phyloP scores from a whole-genome alignment of 2,888 invertebrate genomes.

The Mythimna loreyi region DNA sequence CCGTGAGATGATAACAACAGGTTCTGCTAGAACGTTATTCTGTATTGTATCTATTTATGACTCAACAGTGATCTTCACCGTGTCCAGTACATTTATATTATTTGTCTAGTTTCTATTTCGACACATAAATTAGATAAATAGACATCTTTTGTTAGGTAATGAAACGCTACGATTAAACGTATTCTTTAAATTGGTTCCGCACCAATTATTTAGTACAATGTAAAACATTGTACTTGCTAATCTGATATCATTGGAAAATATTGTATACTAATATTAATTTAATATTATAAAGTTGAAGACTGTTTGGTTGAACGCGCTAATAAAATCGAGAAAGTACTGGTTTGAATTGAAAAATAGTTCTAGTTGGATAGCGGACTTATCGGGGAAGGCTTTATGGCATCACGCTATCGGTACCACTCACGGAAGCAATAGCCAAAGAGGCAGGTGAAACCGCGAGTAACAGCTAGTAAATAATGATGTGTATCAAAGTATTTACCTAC shows the following conservation, averaged over 20 bases:
- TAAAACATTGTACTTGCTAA: not conserved
- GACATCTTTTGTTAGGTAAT: constrained; percentile 7
- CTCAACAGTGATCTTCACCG: constrained; percentile 22
- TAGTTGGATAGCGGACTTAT: too few species aligned
- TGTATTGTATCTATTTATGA: constrained; percentile 19
- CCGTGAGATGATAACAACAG: constrained; percentile 35
- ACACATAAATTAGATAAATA: constrained; percentile 27
- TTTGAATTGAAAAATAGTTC: too few species aligned
- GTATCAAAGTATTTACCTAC: constrained; percentile 80
- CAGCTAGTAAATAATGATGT: not conserved
- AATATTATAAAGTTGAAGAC: too few species aligned
- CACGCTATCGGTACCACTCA: too few species aligned
- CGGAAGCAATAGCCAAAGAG: too few species aligned
- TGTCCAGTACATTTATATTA: constrained; percentile 6
- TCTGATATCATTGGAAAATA: not conserved
- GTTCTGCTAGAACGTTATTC: constrained; percentile 27
- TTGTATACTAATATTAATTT: too few species aligned
- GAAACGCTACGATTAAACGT: constrained; percentile 11
- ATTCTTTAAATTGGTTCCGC: constrained; percentile 11
- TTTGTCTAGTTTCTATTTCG: constrained; percentile 20
- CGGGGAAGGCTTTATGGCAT: too few species aligned
- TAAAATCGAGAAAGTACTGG: too few species aligned
- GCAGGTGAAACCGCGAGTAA: too few species aligned
- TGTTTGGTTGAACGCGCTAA: too few species aligned
- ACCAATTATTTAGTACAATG: constrained; percentile 5